Evolutionary conservation across 2,113 vertebrate genomes (phyloP).

Genomic region (Progne subis): DNA sequence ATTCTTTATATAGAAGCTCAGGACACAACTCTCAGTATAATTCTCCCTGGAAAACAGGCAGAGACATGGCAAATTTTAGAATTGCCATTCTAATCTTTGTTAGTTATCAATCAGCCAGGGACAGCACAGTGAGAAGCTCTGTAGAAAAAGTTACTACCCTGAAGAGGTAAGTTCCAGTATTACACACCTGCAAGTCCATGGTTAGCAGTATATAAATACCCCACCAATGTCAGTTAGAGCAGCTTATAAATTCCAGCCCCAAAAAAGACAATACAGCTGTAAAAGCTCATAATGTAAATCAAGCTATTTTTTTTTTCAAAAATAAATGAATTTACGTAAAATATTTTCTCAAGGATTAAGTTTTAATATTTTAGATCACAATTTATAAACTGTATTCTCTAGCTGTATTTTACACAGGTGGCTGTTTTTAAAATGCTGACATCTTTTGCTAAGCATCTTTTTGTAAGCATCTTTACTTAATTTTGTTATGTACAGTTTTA

Average conservation of each 20-base stretch:
- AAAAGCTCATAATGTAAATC: neutral
- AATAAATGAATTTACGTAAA: neutral
- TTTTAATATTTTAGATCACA: neutral
- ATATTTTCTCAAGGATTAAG: neutral
- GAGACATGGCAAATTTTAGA: neutral
- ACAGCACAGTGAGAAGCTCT: neutral
- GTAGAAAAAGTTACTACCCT: neutral
- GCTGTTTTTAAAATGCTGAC: neutral
- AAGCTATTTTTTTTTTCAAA: neutral
- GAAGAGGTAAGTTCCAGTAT: neutral
- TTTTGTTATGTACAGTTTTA: neutral
- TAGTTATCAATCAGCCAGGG: neutral
- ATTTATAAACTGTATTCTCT: neutral
- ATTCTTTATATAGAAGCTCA: neutral
- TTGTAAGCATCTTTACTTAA: neutral
- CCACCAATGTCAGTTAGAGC: neutral
- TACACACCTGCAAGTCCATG: neutral
- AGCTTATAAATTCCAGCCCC: neutral
- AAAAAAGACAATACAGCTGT: neutral
- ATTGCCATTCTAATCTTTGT: neutral
- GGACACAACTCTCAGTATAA: neutral
- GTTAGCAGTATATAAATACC: neutral
- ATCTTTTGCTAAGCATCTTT: neutral
- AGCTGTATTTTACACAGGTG: neutral
- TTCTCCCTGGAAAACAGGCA: neutral